Evolutionary conservation across 1,140 invertebrate genomes (phyloP).

Genomic region (Copidosoma floridanum): DNA sequence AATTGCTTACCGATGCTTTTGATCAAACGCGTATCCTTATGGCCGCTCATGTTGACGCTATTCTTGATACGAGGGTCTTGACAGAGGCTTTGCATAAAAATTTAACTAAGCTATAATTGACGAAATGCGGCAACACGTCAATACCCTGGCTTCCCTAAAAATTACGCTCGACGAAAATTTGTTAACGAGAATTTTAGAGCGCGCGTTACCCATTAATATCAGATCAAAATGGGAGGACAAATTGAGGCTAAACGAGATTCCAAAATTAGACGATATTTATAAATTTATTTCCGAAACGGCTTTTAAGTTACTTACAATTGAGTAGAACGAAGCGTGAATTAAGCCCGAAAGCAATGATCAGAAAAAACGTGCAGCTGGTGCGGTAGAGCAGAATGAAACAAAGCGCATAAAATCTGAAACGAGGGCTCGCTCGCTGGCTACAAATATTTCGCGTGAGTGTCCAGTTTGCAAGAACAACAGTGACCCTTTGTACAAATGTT

Average conservation of each 20-base stretch:
- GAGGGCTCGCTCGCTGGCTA: too few species aligned
- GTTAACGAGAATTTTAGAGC: neutral
- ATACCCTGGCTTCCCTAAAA: neutral
- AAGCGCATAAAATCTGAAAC: too few species aligned
- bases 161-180: neutral
- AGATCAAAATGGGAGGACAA: neutral
- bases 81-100: neutral
- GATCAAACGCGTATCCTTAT: too few species aligned
- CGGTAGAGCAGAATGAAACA: too few species aligned
- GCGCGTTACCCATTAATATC: neutral
- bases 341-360: too few species aligned
- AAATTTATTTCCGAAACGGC: neutral
- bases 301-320: neutral
- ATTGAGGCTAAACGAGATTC: neutral
- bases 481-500: too few species aligned
- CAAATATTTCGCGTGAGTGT: too few species aligned
- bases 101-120: neutral
- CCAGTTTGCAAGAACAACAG: too few species aligned
- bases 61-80: neutral
- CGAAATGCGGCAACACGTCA: neutral
- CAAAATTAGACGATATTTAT: neutral
- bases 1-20: too few species aligned
- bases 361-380: too few species aligned
- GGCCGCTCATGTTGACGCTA: too few species aligned
- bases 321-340: neutral